phyloP scores from a whole-genome alignment of 2,113 vertebrate species.

The Notarius quadriscutis region DNA sequence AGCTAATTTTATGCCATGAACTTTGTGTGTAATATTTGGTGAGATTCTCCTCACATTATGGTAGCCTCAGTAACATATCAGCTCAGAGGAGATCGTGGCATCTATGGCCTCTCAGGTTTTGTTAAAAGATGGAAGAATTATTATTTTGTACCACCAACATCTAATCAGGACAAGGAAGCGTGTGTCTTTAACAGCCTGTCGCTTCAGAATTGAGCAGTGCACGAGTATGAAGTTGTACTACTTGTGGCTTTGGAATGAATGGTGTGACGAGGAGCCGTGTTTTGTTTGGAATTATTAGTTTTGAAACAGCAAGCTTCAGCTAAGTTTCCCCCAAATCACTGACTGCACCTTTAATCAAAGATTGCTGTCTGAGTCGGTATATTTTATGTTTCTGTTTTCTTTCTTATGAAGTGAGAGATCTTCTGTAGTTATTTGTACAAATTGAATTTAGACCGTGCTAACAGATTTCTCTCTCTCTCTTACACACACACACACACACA shows the following conservation, averaged over 20 bases:
- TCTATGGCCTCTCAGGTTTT: too few species aligned
- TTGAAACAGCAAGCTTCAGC: not conserved
- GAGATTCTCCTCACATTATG: too few species aligned
- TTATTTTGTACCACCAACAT: not conserved
- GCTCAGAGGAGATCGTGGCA: too few species aligned
- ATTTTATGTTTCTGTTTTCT: not conserved
- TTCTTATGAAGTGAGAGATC: not conserved
- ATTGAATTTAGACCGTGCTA: not conserved
- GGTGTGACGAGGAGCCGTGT: not conserved
- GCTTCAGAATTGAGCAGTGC: not conserved
- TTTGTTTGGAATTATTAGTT: not conserved
- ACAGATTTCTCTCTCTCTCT: conserved; percentile 6
- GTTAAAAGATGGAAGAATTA: too few species aligned
- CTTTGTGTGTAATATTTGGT: too few species aligned
- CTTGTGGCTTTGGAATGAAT: not conserved
- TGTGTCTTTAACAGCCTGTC: not conserved
- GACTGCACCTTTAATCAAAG: not conserved
- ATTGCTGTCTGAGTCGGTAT: not conserved
- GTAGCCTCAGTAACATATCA: too few species aligned
- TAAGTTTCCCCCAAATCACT: not conserved
- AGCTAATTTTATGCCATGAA: too few species aligned
- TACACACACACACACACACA: not conserved
- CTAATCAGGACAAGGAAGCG: not conserved
- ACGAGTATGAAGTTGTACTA: not conserved
- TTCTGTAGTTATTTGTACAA: not conserved